Conservation (phyloP, 2,797 vertebrate species). For the Halcyon smyrnensis region DNA sequence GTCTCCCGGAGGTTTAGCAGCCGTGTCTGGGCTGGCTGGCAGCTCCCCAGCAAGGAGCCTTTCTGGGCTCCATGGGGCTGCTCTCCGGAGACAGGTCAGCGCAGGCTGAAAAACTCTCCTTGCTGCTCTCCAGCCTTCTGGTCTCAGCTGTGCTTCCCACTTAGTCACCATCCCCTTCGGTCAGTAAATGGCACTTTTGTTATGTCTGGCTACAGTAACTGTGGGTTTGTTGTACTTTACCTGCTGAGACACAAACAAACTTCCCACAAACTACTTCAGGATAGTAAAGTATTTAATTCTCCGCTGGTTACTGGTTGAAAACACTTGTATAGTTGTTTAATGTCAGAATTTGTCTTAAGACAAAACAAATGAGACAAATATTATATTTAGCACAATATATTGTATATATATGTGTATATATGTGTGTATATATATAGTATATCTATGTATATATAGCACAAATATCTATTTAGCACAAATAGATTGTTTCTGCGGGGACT, state of each 20-base stretch:
- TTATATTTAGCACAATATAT: too few relatives aligned
- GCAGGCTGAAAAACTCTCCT: neutral
- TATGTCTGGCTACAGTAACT: neutral
- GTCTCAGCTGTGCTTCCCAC: neutral
- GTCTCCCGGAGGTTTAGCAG: neutral
- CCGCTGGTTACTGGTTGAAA: neutral
- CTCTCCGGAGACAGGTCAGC: neutral
- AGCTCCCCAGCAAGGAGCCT: neutral
- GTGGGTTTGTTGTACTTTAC: neutral
- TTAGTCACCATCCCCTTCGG: neutral
- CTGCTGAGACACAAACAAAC: neutral
- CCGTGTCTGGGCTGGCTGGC: neutral
- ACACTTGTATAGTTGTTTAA: neutral
- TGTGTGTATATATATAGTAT: too few relatives aligned
- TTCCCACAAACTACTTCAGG: neutral
- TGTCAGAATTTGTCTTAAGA: neutral
- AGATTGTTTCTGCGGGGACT: neutral
- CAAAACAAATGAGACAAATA: neutral
- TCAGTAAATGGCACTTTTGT: neutral
- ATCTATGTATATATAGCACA: too few relatives aligned
- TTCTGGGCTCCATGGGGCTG: accelerated
- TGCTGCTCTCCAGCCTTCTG: neutral
- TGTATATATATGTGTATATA: too few relatives aligned
- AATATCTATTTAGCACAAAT: neutral
- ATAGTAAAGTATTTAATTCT: neutral